Conservation (phyloP, 1,140 invertebrate genomes). For the Pseudomyrmex concolor region DNA sequence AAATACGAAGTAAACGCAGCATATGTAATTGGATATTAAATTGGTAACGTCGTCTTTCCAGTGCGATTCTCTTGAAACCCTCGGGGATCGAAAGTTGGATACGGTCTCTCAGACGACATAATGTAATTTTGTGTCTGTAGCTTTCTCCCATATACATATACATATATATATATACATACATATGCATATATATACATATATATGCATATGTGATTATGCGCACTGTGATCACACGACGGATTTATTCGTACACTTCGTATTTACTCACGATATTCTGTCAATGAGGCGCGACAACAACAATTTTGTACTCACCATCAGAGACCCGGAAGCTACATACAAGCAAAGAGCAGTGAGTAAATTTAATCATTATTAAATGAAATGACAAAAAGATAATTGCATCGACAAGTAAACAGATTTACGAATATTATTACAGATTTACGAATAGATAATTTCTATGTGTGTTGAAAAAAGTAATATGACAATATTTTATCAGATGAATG, state of each 20-base stretch:
- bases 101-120: constrained; percentile 46
- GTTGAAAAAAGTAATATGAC: not conserved
- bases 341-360: constrained; percentile 18
- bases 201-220: not conserved
- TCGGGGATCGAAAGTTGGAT: constrained; percentile 51
- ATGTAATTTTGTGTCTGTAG: constrained; percentile 52
- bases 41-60: constrained; percentile 51
- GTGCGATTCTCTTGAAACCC: constrained; percentile 22
- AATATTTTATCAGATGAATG: not conserved
- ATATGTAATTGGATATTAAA: constrained; percentile 57
- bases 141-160: constrained; percentile 34
- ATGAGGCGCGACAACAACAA: not conserved
- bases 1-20: constrained; percentile 14
- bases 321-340: not conserved
- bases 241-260: constrained; percentile 7
- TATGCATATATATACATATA: not conserved
- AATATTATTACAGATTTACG: not conserved
- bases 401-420: not conserved
- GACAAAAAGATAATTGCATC: not conserved
- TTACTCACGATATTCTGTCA: constrained; percentile 21
- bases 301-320: not conserved
- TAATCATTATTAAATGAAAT: not conserved
- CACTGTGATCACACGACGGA: not conserved
- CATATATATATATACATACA: not conserved
- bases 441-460: not conserved